Evolutionary conservation across 2,113 vertebrate genomes (phyloP).

Genomic region (Sylvicapra grimmia): DNA sequence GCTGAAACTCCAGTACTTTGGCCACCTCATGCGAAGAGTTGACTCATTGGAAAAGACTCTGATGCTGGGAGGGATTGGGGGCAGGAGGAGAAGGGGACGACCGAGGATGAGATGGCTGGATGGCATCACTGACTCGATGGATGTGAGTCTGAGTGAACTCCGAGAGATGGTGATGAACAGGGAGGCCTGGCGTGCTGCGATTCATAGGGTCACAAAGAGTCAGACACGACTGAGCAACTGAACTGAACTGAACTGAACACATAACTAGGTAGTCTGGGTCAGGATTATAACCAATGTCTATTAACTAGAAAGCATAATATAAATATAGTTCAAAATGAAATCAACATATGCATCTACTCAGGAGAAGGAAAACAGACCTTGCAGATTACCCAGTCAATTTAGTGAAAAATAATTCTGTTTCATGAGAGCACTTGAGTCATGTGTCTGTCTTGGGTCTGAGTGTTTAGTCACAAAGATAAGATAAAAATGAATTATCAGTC

Average conservation of each 20-base stretch:
- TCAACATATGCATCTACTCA: background rate
- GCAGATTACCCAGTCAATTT: background rate
- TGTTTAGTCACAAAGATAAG: background rate
- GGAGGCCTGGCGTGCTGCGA: too few species aligned
- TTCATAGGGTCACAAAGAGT: too few species aligned
- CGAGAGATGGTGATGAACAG: too few species aligned
- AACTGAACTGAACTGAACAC: background rate
- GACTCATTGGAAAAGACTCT: too few species aligned
- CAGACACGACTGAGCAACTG: too few species aligned
- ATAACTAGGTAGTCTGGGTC: background rate
- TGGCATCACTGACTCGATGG: too few species aligned
- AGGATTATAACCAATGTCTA: background rate
- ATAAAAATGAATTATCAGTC: background rate
- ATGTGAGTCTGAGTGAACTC: too few species aligned
- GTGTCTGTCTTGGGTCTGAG: background rate
- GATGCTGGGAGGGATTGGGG: too few species aligned
- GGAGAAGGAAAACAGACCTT: background rate
- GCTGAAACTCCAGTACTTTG: too few species aligned
- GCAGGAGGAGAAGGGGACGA: too few species aligned
- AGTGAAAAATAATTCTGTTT: background rate
- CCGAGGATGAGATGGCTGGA: too few species aligned
- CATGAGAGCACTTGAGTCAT: background rate
- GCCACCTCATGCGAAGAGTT: too few species aligned
- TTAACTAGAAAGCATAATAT: background rate
- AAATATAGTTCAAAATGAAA: background rate